phyloP scores from a whole-genome alignment of 1,140 invertebrate species.

The Brachionus manjavacas region DNA sequence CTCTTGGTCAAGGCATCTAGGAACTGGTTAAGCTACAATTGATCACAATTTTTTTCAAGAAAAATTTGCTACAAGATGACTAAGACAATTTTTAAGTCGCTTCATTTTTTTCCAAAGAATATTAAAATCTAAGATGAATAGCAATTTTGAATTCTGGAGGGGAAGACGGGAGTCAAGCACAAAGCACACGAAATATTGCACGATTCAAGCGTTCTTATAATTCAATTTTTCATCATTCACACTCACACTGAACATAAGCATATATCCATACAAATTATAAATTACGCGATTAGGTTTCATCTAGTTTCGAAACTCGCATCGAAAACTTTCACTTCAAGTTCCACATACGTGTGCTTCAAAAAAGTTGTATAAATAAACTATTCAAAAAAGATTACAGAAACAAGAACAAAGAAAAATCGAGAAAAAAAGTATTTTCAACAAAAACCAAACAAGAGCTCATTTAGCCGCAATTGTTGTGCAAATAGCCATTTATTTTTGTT shows the following conservation, averaged over 20 bases:
- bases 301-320: background rate
- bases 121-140: background rate
- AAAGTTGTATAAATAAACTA: background rate
- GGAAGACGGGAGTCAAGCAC: background rate
- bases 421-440: background rate
- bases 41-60: background rate
- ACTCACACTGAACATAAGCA: background rate
- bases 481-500: background rate
- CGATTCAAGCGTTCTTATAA: background rate
- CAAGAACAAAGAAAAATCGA: background rate
- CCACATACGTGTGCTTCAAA: background rate
- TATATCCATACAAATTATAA: background rate
- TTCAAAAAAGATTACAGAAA: background rate
- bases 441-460: background rate
- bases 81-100: background rate
- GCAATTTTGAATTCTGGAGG: background rate
- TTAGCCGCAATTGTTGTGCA: background rate
- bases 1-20: too few relatives aligned
- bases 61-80: background rate
- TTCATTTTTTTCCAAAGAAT: background rate
- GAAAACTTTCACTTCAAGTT: background rate
- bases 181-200: background rate
- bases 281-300: background rate
- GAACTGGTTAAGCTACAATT: too few relatives aligned
- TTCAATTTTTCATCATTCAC: background rate